Conservation (phyloP, 2,797 vertebrate species). For the Muraenolepis orangiensis region DNA sequence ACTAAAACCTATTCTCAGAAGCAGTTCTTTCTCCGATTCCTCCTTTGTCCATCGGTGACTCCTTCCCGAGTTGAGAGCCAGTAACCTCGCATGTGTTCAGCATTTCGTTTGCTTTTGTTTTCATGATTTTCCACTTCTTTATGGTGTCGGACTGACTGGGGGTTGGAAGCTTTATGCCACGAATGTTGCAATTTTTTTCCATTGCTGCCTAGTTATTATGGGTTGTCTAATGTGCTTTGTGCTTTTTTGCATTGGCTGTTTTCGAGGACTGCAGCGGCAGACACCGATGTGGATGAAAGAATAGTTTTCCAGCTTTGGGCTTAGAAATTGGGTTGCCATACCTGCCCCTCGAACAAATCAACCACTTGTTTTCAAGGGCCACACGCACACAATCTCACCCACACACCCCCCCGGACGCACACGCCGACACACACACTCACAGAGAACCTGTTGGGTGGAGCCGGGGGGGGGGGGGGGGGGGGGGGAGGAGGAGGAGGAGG, state of each 20-base stretch:
- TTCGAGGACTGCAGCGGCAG: conserved; percentile 26
- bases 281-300: conserved; percentile 47
- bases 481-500: too few relatives aligned
- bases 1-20: not conserved
- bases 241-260: conserved; percentile 13
- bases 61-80: conserved; percentile 17
- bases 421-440: conserved; percentile 18
- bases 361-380: conserved; percentile 34
- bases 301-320: conserved; percentile 28
- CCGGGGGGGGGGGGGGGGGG: too few relatives aligned
- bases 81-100: conserved; percentile 11
- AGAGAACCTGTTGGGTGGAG: conserved; percentile 13
- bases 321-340: conserved; percentile 31
- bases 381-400: conserved; percentile 8
- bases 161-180: not conserved
- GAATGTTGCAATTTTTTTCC: not conserved
- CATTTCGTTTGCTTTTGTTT: conserved; percentile 14
- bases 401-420: conserved; percentile 8
- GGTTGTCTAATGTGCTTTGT: not conserved
- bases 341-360: conserved; percentile 38
- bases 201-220: not conserved
- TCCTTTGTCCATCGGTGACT: not conserved
- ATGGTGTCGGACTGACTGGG: not conserved
- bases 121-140: not conserved
- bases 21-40: not conserved